Percentiles rank a stretch among this genome's conserved stretches.
Conservation (phyloP, 2,888 invertebrate genomes). For the Frankliniella intonsa region DNA sequence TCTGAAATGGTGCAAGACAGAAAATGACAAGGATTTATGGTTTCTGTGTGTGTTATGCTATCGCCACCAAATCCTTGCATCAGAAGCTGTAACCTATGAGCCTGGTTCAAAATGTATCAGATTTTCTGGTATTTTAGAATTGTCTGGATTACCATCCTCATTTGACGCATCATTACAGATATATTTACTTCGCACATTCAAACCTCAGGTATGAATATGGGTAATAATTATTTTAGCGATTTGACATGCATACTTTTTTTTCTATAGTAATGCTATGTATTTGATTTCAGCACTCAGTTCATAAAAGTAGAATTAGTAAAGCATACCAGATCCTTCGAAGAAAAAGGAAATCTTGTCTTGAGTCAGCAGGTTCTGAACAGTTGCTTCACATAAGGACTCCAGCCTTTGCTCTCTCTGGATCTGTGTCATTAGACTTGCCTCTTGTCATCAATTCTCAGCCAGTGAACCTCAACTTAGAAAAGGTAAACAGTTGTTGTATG, state of each 20-base stretch:
- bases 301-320: not conserved
- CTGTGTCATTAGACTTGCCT: not conserved
- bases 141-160: not conserved
- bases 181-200: not conserved
- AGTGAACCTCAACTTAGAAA: not conserved
- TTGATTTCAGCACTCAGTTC: not conserved
- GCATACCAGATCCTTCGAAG: not conserved
- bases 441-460: not conserved
- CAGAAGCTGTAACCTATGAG: not conserved
- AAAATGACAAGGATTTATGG: not conserved
- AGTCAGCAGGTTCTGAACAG: not conserved
- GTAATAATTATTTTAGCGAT: not conserved
- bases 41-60: not conserved
- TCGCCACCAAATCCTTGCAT: not conserved
- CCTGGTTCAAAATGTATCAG: not conserved
- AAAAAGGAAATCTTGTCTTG: not conserved
- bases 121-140: not conserved
- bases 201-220: not conserved
- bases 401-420: conserved; percentile 2
- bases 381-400: not conserved
- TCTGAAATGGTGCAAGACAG: not conserved
- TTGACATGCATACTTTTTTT: too few species aligned
- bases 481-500: not conserved
- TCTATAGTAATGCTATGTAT: not conserved
- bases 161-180: not conserved